Conservation (phyloP, 2,113 vertebrate species). For the Craseonycteris thonglongyai region DNA sequence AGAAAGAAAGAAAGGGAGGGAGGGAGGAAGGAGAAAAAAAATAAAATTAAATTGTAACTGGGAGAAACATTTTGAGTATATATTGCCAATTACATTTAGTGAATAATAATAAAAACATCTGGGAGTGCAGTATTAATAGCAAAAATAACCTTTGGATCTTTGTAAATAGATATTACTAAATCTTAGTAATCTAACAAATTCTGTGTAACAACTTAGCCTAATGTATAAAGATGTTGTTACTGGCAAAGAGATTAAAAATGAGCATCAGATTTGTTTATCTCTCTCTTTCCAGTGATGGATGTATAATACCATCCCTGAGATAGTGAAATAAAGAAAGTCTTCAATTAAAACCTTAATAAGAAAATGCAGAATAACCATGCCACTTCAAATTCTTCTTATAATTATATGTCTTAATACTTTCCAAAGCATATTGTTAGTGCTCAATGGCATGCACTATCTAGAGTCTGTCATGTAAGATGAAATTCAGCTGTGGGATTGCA, state of each 20-base stretch:
- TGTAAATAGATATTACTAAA: conserved; percentile 45
- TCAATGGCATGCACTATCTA: conserved; percentile 16
- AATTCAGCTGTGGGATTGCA: conserved; percentile 10
- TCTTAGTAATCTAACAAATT: conserved; percentile 41
- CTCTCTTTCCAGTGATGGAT: conserved; percentile 1
- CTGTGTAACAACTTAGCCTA: conserved; percentile 25
- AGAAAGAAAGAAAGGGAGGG: too few species aligned
- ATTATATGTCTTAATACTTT: conserved; percentile 38
- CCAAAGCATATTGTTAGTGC: conserved; percentile 48
- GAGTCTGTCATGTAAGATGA: background rate
- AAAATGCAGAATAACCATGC: background rate
- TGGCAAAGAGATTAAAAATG: conserved; percentile 43
- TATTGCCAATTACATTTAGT: background rate
- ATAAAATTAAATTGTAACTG: background rate
- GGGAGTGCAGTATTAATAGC: conserved; percentile 20
- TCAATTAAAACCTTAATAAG: conserved; percentile 59
- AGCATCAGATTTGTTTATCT: conserved; percentile 54
- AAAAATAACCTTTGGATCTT: conserved; percentile 22
- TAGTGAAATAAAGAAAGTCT: conserved; percentile 43
- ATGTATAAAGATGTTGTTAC: conserved; percentile 28
- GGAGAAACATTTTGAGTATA: background rate
- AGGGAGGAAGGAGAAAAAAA: too few species aligned
- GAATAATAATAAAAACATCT: conserved; percentile 30
- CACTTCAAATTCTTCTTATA: conserved; percentile 49
- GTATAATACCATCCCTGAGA: conserved; percentile 35